Conservation (phyloP, 2,797 vertebrate species). For the Ptychobarbus kaznakovi region DNA sequence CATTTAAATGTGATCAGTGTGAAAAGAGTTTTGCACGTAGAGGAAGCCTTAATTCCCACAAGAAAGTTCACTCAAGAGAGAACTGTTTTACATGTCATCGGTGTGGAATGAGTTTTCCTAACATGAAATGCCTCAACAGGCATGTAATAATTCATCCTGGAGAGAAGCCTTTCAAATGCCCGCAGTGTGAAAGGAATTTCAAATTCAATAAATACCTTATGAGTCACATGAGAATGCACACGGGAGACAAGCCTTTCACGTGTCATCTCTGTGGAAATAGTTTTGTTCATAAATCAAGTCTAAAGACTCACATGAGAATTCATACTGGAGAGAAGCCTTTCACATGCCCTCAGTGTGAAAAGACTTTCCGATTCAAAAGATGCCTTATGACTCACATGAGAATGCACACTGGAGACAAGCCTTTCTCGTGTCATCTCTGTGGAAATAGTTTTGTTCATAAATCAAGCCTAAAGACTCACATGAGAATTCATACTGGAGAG, state of each 20-base stretch:
- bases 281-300: background rate
- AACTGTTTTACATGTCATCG: background rate
- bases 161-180: conserved; percentile 5
- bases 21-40: background rate
- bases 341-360: background rate
- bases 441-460: too few relatives aligned
- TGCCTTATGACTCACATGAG: too few relatives aligned
- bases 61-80: background rate
- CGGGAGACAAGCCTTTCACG: background rate
- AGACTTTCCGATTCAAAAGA: too few relatives aligned
- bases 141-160: background rate
- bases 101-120: background rate
- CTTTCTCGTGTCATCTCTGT: too few relatives aligned
- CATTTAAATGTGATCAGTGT: background rate
- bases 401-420: too few relatives aligned
- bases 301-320: conserved; percentile 3
- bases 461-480: too few relatives aligned
- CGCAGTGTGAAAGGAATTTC: background rate
- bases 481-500: too few relatives aligned
- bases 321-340: conserved; percentile 13
- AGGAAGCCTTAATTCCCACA: background rate
- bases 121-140: background rate
- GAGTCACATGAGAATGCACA: background rate
- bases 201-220: background rate
- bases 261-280: background rate